Conservation (phyloP, 2,797 vertebrate species). For the Furcifer pardalis region DNA sequence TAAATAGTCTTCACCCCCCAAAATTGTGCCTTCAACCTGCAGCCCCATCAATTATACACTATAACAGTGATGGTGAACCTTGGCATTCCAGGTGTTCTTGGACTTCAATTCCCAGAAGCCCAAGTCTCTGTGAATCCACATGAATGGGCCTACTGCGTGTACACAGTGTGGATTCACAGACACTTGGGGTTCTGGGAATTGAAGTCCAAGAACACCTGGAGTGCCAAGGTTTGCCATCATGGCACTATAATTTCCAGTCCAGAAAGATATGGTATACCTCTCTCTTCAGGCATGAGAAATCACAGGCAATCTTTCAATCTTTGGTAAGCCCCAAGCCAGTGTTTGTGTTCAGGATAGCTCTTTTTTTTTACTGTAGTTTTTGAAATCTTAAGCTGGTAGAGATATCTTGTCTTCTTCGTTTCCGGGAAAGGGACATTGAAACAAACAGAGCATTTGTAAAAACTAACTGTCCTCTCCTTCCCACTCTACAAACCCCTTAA, state of each 20-base stretch:
- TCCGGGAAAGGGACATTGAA: not conserved
- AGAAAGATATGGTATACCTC: not conserved
- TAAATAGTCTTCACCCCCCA: not conserved
- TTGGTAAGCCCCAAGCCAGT: not conserved
- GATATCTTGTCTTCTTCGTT: too few relatives aligned
- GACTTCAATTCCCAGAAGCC: too few relatives aligned
- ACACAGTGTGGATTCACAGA: too few relatives aligned
- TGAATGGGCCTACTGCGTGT: too few relatives aligned
- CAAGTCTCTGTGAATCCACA: too few relatives aligned
- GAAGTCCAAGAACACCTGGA: too few relatives aligned
- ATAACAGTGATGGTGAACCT: too few relatives aligned
- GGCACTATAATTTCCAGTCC: too few relatives aligned
- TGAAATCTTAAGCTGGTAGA: not conserved
- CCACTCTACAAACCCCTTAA: not conserved
- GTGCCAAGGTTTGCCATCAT: too few relatives aligned
- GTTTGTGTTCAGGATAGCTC: not conserved
- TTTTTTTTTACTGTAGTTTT: too few relatives aligned
- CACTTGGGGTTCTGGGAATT: too few relatives aligned
- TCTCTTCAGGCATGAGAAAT: not conserved
- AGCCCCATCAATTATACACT: not conserved
- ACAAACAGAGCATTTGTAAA: not conserved
- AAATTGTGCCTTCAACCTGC: not conserved
- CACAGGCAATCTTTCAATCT: not conserved
- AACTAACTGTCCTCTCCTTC: not conserved
- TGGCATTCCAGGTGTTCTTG: too few relatives aligned